Conservation (phyloP, 2,888 invertebrate species). For the Boloria euphrosyne region DNA sequence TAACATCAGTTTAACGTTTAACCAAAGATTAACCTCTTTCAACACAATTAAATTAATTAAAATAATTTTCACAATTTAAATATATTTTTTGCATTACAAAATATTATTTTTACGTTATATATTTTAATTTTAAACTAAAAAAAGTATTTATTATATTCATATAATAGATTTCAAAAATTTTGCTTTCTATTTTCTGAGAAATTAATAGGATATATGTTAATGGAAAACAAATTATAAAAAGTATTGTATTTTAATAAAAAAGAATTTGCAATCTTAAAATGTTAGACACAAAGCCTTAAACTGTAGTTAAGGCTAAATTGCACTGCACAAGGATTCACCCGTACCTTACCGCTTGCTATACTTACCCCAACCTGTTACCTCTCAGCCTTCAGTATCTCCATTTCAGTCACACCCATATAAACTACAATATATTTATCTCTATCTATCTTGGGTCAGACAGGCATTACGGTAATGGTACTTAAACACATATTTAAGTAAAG, state of each 20-base stretch:
- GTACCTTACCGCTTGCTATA: slow-evolving; percentile 75
- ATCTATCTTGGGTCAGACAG: slow-evolving; percentile 73
- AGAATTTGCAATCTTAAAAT: not conserved
- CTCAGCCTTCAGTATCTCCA: slow-evolving; percentile 65
- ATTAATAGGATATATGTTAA: no score
- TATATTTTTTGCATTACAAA: no score
- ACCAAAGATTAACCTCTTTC: not conserved
- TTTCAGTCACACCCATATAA: slow-evolving; percentile 51
- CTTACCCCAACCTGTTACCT: slow-evolving; percentile 79
- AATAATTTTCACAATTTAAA: no score
- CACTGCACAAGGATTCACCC: slow-evolving; percentile 61
- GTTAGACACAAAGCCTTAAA: slow-evolving; percentile 44
- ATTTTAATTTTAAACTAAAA: no score
- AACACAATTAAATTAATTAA: no score
- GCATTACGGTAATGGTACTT: slow-evolving; percentile 81
- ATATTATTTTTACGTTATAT: no score
- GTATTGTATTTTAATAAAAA: no score
- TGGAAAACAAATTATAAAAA: no score
- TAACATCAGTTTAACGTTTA: slow-evolving; percentile 3
- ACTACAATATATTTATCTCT: slow-evolving; percentile 49
- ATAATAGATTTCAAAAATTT: no score
- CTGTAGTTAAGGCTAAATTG: slow-evolving; percentile 49
- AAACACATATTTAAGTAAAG: slow-evolving; percentile 81
- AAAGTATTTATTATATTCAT: no score
- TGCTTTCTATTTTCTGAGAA: no score